Conservation (phyloP, 2,797 vertebrate genomes). For the Streptopelia turtur region DNA sequence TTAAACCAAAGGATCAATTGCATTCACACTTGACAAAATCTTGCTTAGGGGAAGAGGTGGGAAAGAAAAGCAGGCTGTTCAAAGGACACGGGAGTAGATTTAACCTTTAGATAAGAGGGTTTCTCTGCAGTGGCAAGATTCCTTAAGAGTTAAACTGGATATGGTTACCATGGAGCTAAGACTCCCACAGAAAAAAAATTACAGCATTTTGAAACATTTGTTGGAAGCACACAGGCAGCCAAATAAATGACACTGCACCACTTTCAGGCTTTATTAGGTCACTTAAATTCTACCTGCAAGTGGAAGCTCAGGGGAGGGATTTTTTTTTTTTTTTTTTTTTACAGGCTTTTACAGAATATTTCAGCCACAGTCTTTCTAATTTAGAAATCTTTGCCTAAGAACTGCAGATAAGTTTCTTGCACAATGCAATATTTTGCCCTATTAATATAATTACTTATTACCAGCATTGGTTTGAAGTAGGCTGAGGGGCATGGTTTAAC, state of each 20-base stretch:
- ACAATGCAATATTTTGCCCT: not conserved
- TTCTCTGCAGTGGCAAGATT: conserved; percentile 42
- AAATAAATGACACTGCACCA: conserved; percentile 68
- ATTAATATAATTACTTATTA: not conserved
- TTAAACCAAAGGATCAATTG: not conserved
- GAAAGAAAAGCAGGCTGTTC: not conserved
- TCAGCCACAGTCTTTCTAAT: not conserved
- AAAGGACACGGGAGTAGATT: conserved; percentile 1
- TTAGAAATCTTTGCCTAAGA: not conserved
- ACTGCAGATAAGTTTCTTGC: not conserved
- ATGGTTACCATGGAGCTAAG: conserved; percentile 79
- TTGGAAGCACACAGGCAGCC: conserved; percentile 62
- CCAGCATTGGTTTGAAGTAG: not conserved
- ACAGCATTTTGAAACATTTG: conserved; percentile 75
- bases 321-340: conserved; percentile 29
- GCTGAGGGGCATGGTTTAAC: not conserved
- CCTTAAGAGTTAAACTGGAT: conserved; percentile 66
- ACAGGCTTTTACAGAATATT: not conserved
- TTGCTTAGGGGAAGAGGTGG: not conserved
- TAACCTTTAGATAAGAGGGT: conserved; percentile 58
- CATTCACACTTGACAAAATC: not conserved
- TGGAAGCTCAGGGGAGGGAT: not conserved
- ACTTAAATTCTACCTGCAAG: conserved; percentile 52
- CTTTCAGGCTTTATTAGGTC: conserved; percentile 62
- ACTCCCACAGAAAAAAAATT: conserved; percentile 68